Conservation (phyloP, 2,888 invertebrate species). For the Troilus luridus region DNA sequence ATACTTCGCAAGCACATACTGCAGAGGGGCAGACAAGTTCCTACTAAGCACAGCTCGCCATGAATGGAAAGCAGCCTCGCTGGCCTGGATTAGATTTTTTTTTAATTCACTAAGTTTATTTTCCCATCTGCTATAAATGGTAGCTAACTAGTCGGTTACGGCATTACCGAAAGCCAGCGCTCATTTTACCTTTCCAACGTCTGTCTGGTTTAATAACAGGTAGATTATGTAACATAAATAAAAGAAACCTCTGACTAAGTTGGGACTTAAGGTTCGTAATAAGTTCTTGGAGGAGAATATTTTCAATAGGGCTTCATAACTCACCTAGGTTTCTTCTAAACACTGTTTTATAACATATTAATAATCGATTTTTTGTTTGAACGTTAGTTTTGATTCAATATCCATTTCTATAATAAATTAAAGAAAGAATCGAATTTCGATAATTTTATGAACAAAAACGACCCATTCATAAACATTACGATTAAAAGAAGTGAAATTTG, state of each 20-base stretch:
- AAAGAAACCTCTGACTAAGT: neutral
- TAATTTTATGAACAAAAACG: no score
- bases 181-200: neutral
- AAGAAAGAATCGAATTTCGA: no score
- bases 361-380: no score
- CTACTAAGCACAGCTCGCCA: neutral
- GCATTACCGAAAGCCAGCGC: neutral
- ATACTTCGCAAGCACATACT: neutral
- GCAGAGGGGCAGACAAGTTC: neutral
- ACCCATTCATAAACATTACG: no score
- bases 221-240: neutral
- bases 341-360: neutral
- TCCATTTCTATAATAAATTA: no score
- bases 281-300: neutral
- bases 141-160: neutral
- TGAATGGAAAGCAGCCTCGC: neutral
- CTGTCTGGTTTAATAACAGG: neutral
- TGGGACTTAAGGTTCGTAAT: neutral
- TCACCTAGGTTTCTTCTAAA: neutral
- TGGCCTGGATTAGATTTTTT: neutral
- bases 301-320: neutral
- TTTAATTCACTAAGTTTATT: neutral
- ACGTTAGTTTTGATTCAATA: no score
- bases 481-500: no score
- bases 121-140: neutral